Conservation (phyloP, 1,140 invertebrate species). For the Cyclina sinensis region DNA sequence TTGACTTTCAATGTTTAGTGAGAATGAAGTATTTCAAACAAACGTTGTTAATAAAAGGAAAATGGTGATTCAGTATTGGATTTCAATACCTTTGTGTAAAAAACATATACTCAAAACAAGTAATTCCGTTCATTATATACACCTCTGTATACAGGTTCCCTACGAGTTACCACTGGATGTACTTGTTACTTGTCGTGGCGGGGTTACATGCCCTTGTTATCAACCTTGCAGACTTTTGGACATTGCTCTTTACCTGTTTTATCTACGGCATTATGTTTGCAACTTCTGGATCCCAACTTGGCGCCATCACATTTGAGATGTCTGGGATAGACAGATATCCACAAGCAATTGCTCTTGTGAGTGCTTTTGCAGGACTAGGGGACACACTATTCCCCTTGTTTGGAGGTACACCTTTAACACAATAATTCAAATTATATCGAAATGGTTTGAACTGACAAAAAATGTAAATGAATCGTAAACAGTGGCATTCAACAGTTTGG, state of each 20-base stretch:
- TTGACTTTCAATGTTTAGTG: too few species aligned
- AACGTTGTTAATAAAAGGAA: neutral
- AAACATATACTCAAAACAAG: too few species aligned
- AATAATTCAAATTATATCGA: too few species aligned
- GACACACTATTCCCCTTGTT: neutral
- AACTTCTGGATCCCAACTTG: neutral
- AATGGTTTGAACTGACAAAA: too few species aligned
- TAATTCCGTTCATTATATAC: too few species aligned
- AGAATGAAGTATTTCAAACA: neutral
- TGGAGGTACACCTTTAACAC: neutral
- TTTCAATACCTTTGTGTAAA: too few species aligned
- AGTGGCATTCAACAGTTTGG: too few species aligned
- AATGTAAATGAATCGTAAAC: too few species aligned
- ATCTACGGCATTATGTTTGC: neutral
- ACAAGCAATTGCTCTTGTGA: neutral
- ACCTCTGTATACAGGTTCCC: neutral
- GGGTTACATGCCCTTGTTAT: neutral
- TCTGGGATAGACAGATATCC: neutral
- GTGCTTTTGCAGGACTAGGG: neutral
- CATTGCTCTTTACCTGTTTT: neutral
- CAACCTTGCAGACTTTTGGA: neutral
- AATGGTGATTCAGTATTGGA: neutral
- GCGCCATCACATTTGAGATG: neutral
- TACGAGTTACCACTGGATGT: conserved; percentile 4
- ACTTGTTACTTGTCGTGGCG: neutral